These are phyloP conservation scores for Andricus grossulariae DNA, from an alignment of 1,140 invertebrate genomes.

Conservation along the genomic window DNA sequence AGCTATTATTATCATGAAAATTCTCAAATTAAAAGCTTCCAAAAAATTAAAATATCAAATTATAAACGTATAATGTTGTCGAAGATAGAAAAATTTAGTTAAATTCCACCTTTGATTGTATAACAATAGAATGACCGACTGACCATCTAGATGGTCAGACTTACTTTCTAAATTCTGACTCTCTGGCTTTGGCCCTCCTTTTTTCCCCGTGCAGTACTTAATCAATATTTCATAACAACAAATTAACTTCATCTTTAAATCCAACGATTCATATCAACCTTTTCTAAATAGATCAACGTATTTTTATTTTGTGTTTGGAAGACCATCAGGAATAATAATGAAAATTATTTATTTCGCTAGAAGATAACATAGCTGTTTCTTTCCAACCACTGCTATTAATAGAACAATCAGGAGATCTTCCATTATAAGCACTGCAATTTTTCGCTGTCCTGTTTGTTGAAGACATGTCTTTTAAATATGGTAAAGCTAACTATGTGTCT, in stretches of 20 bases:
- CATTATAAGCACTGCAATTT: slow-evolving; percentile 78
- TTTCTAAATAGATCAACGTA: slow-evolving; percentile 80
- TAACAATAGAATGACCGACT: too few species aligned
- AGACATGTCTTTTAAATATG: slow-evolving; percentile 78
- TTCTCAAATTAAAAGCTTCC: too few species aligned
- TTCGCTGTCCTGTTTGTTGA: slow-evolving; percentile 78
- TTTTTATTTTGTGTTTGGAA: slow-evolving; percentile 84
- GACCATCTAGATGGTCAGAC: too few species aligned
- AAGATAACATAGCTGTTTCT: slow-evolving; percentile 76
- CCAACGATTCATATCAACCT: slow-evolving; percentile 40
- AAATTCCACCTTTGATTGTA: too few species aligned
- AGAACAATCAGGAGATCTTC: slow-evolving; percentile 79
- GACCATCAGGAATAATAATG: slow-evolving; percentile 81
- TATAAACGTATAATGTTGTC: too few species aligned
- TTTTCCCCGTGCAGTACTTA: too few species aligned
- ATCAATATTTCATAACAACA: slow-evolving; percentile 12
- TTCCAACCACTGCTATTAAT: slow-evolving; percentile 79
- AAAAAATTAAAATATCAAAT: too few species aligned
- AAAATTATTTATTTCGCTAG: slow-evolving; percentile 63
- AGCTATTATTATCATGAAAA: too few species aligned
- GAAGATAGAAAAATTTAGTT: too few species aligned
- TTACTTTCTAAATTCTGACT: too few species aligned
- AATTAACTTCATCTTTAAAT: slow-evolving; percentile 13
- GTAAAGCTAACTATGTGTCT: slow-evolving; percentile 82
- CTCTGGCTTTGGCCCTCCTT: too few species aligned